phyloP scores from a whole-genome alignment of 2,113 vertebrate genomes.

The Tetrao urogallus region DNA sequence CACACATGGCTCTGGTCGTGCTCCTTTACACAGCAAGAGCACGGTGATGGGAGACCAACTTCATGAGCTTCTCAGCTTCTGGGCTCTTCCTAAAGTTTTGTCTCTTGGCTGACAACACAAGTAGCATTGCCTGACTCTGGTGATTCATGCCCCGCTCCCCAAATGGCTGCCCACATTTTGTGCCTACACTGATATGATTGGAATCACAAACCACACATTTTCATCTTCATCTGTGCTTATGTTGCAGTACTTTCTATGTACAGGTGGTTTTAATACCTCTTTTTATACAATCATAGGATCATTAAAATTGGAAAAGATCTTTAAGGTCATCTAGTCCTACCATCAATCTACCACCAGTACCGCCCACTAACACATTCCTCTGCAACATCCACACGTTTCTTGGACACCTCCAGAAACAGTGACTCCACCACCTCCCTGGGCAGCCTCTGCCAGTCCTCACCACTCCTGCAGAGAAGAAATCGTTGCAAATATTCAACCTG shows the following conservation, averaged over 20 bases:
- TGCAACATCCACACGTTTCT: no score
- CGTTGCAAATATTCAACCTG: no score
- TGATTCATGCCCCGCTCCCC: not conserved
- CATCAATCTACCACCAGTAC: no score
- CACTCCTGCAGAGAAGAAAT: no score
- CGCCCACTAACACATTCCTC: no score
- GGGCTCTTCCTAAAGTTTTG: not conserved
- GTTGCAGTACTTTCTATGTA: not conserved
- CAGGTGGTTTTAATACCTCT: not conserved
- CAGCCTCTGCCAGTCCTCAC: no score
- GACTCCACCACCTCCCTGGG: no score
- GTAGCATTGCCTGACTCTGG: not conserved
- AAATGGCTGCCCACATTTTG: not conserved
- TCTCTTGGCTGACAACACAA: not conserved
- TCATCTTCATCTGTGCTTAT: not conserved
- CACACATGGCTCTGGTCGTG: not conserved
- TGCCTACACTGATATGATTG: rapidly evolving
- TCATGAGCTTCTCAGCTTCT: not conserved
- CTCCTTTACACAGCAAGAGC: rapidly evolving
- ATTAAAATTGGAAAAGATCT: no score
- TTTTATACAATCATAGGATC: no score
- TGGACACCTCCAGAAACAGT: no score
- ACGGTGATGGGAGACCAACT: not conserved
- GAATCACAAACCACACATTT: not conserved
- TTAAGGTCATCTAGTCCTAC: no score